Evolutionary conservation across 2,888 invertebrate genomes (phyloP).

Genomic region (Geotrupes spiniger): DNA sequence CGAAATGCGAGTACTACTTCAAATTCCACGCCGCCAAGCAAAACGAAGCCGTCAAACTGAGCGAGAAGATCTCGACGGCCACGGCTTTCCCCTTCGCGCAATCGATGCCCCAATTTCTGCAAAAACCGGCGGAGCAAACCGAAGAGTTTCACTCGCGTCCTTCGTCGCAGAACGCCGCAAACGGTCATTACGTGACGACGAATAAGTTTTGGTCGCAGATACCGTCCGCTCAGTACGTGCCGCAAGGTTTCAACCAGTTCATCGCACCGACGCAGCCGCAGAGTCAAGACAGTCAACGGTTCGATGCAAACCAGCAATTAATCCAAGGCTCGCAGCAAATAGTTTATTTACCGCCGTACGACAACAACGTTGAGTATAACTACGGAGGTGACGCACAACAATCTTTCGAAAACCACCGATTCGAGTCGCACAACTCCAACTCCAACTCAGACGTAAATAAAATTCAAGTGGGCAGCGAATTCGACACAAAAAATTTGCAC

Average conservation of each 20-base stretch:
- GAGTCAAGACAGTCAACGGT: slow-evolving; percentile 5
- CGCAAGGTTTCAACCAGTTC: too few species aligned
- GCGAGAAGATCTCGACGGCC: not conserved
- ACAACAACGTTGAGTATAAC: slow-evolving; percentile 8
- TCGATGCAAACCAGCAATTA: not conserved
- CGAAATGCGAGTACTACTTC: slow-evolving; percentile 37
- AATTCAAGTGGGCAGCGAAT: slow-evolving; percentile 1
- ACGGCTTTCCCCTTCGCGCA: slow-evolving; percentile 24
- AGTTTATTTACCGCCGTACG: not conserved
- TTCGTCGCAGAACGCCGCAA: too few species aligned
- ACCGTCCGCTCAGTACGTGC: too few species aligned
- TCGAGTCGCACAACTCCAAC: too few species aligned
- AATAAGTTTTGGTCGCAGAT: too few species aligned
- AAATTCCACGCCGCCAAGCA: slow-evolving; percentile 4
- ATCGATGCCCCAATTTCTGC: slow-evolving; percentile 19
- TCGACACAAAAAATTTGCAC: slow-evolving; percentile 6
- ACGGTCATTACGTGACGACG: too few species aligned
- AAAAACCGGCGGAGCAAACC: too few species aligned
- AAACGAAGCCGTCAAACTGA: not conserved
- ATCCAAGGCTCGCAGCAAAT: too few species aligned
- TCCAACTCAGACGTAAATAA: slow-evolving; percentile 5
- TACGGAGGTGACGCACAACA: not conserved
- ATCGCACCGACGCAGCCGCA: not conserved
- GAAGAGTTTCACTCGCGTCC: too few species aligned
- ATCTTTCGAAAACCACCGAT: not conserved